phyloP scores from a whole-genome alignment of 2,888 invertebrate genomes.

The Noctua fimbriata region DNA sequence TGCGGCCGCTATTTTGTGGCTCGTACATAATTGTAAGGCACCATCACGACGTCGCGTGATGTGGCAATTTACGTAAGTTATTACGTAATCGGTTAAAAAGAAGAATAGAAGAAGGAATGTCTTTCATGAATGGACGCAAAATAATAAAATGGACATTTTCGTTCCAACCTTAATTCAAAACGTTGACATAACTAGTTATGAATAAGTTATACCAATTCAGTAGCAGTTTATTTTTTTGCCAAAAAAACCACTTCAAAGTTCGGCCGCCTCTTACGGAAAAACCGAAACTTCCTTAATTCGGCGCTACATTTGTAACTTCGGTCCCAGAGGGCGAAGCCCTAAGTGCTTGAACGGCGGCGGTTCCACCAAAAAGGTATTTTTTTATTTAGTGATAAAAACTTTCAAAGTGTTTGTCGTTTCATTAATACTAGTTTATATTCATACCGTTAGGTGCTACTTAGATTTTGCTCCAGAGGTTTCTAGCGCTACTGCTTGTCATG shows the following conservation, averaged over 20 bases:
- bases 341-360: slow-evolving; percentile 54
- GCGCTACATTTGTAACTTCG: slow-evolving; percentile 51
- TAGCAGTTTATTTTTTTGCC: slow-evolving; percentile 23
- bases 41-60: too few species aligned
- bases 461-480: neutral
- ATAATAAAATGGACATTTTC: neutral
- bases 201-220: slow-evolving; percentile 42
- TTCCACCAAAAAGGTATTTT: slow-evolving; percentile 38
- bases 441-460: neutral
- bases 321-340: slow-evolving; percentile 57
- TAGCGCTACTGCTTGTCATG: neutral
- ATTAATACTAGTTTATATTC: neutral
- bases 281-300: slow-evolving; percentile 56
- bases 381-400: slow-evolving; percentile 53
- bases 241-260: slow-evolving; percentile 57
- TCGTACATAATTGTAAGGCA: too few species aligned
- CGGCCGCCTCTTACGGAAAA: slow-evolving; percentile 42
- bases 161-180: slow-evolving; percentile 15
- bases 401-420: slow-evolving; percentile 33
- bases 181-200: slow-evolving; percentile 37
- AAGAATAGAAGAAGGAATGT: neutral
- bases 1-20: too few species aligned
- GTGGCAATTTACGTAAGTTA: too few species aligned
- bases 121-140: neutral
- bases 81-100: too few species aligned